phyloP scores from a whole-genome alignment of 1,140 invertebrate genomes.

The Rhizoglyphus robini region DNA sequence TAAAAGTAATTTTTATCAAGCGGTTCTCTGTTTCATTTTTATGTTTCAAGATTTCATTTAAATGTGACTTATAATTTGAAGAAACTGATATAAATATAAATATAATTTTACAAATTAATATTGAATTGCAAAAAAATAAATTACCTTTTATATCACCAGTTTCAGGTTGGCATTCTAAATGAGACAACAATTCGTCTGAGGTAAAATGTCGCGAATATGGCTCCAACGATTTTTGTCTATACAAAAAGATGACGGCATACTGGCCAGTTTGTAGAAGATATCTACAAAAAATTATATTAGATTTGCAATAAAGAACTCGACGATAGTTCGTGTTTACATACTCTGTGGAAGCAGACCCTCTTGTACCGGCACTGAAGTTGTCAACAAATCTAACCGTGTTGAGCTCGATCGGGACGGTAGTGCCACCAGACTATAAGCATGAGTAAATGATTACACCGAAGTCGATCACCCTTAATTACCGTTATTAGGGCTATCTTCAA shows the following conservation, averaged over 20 bases:
- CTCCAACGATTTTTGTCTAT: slow-evolving; percentile 60
- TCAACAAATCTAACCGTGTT: slow-evolving; percentile 95
- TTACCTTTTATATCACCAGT: slow-evolving; percentile 16
- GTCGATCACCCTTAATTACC: background rate
- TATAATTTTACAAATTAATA: background rate
- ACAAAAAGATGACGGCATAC: slow-evolving; percentile 48
- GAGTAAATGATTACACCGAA: background rate
- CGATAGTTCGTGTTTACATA: slow-evolving; percentile 33
- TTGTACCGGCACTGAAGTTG: slow-evolving; percentile 91
- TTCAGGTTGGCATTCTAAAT: slow-evolving; percentile 28
- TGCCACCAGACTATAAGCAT: slow-evolving; percentile 59
- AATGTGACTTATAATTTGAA: slow-evolving; percentile 49
- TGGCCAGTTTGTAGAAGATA: slow-evolving; percentile 59
- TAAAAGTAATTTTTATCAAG: slow-evolving; percentile 61
- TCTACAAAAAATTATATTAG: slow-evolving; percentile 28
- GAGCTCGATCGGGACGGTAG: slow-evolving; percentile 86
- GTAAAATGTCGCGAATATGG: slow-evolving; percentile 76
- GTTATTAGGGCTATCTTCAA: slow-evolving; percentile 16
- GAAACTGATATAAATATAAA: slow-evolving; percentile 38
- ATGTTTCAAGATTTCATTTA: slow-evolving; percentile 50
- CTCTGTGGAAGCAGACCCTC: slow-evolving; percentile 85
- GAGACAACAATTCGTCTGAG: slow-evolving; percentile 59
- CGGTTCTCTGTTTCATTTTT: slow-evolving; percentile 52
- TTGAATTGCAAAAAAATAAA: background rate
- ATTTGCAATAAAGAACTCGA: background rate